These are phyloP conservation scores for Agrilus mali DNA, from an alignment of 2,888 invertebrate species.

Conservation along the genomic window DNA sequence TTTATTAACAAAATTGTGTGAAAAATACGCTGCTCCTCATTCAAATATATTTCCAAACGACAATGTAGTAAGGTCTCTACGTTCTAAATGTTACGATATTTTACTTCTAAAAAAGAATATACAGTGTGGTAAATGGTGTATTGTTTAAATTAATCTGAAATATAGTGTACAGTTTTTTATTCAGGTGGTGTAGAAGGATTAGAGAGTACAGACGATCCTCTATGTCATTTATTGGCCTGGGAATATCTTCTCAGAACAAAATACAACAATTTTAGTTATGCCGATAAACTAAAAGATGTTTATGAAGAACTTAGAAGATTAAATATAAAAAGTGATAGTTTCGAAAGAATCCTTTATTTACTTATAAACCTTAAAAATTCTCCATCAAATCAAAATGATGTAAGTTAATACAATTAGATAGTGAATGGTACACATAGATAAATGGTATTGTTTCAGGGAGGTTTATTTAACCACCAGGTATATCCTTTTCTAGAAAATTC, in stretches of 20 bases:
- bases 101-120: constrained; percentile 15
- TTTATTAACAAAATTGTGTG: constrained; percentile 27
- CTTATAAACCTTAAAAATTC: no score
- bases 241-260: constrained; percentile 22
- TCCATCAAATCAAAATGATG: no score
- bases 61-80: constrained; percentile 8
- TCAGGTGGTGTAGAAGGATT: constrained; percentile 13
- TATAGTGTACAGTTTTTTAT: constrained; percentile 2
- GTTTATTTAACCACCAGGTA: no score
- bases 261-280: constrained; percentile 20
- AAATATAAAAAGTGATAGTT: background rate
- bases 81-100: constrained; percentile 25
- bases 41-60: constrained; percentile 5
- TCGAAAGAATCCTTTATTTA: no score
- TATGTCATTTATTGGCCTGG: constrained; percentile 26
- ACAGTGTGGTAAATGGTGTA: constrained; percentile 3
- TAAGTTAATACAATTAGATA: no score
- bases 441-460: no score
- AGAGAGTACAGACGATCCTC: constrained; percentile 22
- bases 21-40: constrained; percentile 17
- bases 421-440: no score
- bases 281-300: constrained; percentile 19
- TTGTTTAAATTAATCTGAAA: background rate
- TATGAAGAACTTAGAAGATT: constrained; percentile 15
- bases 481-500: no score